Evolutionary conservation across 2,888 invertebrate species (phyloP).

Genomic region (Lysandra coridon): DNA sequence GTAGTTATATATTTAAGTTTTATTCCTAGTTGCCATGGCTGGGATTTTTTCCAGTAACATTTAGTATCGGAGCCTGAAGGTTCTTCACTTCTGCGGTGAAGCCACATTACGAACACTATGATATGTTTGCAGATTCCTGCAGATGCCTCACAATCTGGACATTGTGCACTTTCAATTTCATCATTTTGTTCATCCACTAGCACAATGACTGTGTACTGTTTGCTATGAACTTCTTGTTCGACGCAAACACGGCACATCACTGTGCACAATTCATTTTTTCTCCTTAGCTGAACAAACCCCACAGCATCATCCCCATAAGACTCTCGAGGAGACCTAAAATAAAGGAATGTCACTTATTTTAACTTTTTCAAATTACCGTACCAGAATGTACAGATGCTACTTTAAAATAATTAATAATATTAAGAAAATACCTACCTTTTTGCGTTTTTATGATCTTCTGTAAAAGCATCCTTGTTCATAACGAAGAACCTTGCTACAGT

Average conservation of each 20-base stretch:
- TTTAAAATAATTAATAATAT: not conserved
- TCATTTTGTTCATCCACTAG: not conserved
- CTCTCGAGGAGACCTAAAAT: not conserved
- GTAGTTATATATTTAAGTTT: not conserved
- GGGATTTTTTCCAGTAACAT: not conserved
- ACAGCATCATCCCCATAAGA: not conserved
- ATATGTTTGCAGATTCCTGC: not conserved
- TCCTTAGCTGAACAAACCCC: not conserved
- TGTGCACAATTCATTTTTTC: not conserved
- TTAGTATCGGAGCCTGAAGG: not conserved
- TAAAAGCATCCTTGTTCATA: not conserved
- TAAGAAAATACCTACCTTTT: not conserved
- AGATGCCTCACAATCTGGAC: not conserved
- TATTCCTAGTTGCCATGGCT: not conserved
- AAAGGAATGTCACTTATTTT: not conserved
- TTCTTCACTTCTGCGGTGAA: not conserved
- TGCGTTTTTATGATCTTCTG: not conserved
- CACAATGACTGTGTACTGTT: not conserved
- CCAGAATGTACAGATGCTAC: not conserved
- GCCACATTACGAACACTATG: not conserved
- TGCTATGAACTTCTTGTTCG: not conserved
- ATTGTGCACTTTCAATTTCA: not conserved
- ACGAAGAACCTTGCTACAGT: not conserved
- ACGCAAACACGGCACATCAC: not conserved
- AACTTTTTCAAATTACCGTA: not conserved